These are phyloP conservation scores for Parazoanthus atlanticus DNA, from an alignment of 92 coral and sea anemone species.

Conservation along the genomic window DNA sequence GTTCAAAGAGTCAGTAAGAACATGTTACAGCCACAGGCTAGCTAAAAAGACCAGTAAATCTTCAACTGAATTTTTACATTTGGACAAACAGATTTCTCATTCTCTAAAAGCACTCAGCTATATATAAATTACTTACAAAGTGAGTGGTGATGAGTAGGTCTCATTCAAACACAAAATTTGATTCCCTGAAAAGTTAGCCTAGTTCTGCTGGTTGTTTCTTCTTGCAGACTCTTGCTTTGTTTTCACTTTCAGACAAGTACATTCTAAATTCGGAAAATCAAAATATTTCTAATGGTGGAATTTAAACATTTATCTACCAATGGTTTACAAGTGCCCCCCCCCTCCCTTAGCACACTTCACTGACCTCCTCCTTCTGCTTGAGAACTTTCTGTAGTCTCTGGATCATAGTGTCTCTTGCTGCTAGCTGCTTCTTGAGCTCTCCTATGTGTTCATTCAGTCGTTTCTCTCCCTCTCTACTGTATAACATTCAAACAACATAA, in stretches of 20 bases:
- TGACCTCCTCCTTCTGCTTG: constrained; percentile 77
- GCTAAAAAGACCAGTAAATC: no score
- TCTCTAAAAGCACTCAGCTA: neutral
- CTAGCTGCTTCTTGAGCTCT: constrained; percentile 85
- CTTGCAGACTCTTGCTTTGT: neutral
- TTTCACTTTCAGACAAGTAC: no score
- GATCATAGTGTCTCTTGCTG: constrained; percentile 78
- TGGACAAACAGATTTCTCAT: no score
- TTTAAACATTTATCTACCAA: no score
- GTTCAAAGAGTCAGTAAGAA: neutral
- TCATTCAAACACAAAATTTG: neutral
- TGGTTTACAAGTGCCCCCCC: no score
- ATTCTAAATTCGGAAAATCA: no score
- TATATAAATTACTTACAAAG: no score
- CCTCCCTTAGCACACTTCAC: neutral
- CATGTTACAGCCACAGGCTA: no score
- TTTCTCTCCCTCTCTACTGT: constrained; percentile 88
- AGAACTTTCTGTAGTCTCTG: constrained; percentile 81
- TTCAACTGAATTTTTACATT: no score
- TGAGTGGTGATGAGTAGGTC: neutral
- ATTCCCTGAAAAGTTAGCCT: neutral
- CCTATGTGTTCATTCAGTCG: constrained; percentile 83
- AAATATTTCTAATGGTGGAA: no score
- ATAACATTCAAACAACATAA: no score
- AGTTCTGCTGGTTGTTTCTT: neutral